Base-by-base conservation (phyloP, 2,888 invertebrate species). In the Aphodius granarius region DNA sequence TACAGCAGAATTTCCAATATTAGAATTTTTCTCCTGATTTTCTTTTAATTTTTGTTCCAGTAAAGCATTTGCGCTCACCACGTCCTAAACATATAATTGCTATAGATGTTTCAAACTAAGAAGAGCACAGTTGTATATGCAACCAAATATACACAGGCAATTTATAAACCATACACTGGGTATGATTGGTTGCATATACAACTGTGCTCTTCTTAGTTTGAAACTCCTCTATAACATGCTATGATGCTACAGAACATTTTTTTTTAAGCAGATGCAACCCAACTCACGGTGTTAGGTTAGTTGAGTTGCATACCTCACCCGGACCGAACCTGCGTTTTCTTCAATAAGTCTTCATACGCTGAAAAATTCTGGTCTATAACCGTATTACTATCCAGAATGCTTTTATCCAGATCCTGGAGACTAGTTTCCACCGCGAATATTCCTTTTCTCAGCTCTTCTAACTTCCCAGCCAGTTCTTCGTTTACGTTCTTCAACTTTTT, bases 261-360 rank as follows among this genome's bases (percentile, higher is more conserved):
- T 16, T 66, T 16, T 15, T 15, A 15, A 66, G 13, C 16, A 68
- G 6, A n/a, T 65, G n/a, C n/a, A n/a, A n/a, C n/a, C n/a, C n/a
- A n/a, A n/a, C n/a, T n/a, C n/a, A n/a, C n/a, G n/a, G n/a, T n/a
- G n/a, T n/a, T n/a, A n/a, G n/a, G n/a, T n/a, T n/a, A n/a, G n/a
- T n/a, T n/a, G n/a, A n/a, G n/a, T n/a, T n/a, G n/a, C n/a, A n/a
- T n/a, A n/a, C n/a, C n/a, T n/a, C n/a, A n/a, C n/a, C n/a, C n/a
- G n/a, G n/a, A n/a, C n/a, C n/a, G 13, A 74, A 77, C 77, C 77
- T 77, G 68, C 17, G 74, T 75, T 62, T 23, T 70, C 17, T 75
- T 73, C 6, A 77, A 63, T 23, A 77, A 23, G 19, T 65, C 68
- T 43, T 75, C 73, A 23, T 75, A 77, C 0, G 63, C 65, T 21